These are phyloP conservation scores for Hirtodrosophila cameraria DNA, from an alignment of 2,888 invertebrate species.

Conservation along the genomic window DNA sequence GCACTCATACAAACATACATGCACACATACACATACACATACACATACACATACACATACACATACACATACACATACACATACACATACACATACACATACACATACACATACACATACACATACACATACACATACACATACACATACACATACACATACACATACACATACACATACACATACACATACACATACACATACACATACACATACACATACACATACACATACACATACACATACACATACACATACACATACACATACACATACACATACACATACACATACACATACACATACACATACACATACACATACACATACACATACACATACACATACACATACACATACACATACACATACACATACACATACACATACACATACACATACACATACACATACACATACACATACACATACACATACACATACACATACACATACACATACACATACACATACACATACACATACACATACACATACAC, in stretches of 20 bases:
- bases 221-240: neutral
- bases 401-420: neutral
- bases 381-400: constrained; percentile 1
- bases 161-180: neutral
- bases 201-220: constrained; percentile 1
- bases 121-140: neutral
- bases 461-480: neutral
- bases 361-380: neutral
- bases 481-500: neutral
- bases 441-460: constrained; percentile 1
- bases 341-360: neutral
- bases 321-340: constrained; percentile 1
- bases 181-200: neutral
- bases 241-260: neutral
- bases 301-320: neutral
- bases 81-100: neutral
- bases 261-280: constrained; percentile 1
- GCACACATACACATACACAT: neutral
- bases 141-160: constrained; percentile 1
- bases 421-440: neutral
- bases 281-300: neutral
- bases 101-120: neutral
- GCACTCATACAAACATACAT: neutral
- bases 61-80: no score
- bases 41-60: no score